A percentile compares a stretch with the other conserved stretches of the same genome.
These are phyloP conservation scores for Grallaria varia DNA, from an alignment of 2,113 vertebrate genomes.

Conservation along the genomic window DNA sequence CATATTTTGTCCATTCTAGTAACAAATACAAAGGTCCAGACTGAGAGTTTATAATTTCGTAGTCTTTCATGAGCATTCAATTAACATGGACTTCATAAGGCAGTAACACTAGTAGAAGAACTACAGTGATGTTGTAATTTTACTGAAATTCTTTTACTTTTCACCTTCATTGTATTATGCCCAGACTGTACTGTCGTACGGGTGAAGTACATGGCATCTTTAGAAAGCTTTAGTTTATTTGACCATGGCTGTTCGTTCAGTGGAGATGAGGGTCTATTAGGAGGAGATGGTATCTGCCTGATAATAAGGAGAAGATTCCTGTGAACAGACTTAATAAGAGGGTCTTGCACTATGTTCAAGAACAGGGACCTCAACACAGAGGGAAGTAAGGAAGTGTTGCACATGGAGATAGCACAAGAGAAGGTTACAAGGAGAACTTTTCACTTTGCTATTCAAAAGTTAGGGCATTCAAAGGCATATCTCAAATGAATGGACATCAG, in stretches of 20 bases:
- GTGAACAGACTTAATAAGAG: not conserved
- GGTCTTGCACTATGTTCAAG: not conserved
- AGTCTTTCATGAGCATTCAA: not conserved
- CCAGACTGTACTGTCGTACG: not conserved
- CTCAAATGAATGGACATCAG: not conserved
- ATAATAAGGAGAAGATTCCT: not conserved
- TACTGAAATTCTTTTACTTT: not conserved
- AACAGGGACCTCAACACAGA: not conserved
- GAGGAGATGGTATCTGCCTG: not conserved
- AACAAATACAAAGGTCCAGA: not conserved
- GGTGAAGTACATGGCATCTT: not conserved
- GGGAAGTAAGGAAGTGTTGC: not conserved
- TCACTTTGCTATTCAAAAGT: not conserved
- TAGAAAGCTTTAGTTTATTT: not conserved
- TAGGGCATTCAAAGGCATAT: not conserved
- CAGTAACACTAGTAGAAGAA: not conserved
- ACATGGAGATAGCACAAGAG: not conserved
- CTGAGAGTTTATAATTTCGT: not conserved
- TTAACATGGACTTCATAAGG: not conserved
- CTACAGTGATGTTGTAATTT: not conserved
- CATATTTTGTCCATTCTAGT: not conserved
- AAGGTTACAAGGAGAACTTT: not conserved
- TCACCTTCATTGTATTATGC: not conserved
- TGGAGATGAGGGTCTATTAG: not conserved
- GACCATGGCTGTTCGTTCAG: accelerated